These are phyloP conservation scores for Rhopilema esculentum DNA, from an alignment of 30 jellyfish, hydroid and myxozoan species.

Conservation along the genomic window DNA sequence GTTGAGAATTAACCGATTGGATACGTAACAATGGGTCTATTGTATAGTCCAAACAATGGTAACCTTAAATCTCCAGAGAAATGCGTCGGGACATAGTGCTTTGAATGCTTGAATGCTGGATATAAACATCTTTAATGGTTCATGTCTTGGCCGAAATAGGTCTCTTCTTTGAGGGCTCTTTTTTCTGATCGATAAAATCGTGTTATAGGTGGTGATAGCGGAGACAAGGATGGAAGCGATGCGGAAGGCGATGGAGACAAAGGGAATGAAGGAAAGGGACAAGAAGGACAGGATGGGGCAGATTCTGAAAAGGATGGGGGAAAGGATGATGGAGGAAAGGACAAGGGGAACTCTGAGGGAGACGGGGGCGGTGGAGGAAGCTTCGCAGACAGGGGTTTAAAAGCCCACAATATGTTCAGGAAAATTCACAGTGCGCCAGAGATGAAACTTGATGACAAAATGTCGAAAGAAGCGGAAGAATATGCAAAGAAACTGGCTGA, in stretches of 20 bases:
- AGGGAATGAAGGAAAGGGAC: slow-evolving; percentile 12
- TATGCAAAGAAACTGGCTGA: slow-evolving; percentile 79
- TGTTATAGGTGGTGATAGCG: slow-evolving; percentile 11
- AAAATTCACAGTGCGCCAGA: slow-evolving; percentile 72
- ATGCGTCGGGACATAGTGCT: no score
- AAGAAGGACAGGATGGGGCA: slow-evolving; percentile 4
- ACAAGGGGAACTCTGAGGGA: not conserved
- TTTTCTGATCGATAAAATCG: not conserved
- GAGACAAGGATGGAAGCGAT: not conserved
- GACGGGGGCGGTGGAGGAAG: not conserved
- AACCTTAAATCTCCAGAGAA: no score
- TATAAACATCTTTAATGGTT: no score
- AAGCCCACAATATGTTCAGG: slow-evolving; percentile 82
- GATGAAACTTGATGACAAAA: slow-evolving; percentile 57
- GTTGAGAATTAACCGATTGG: no score
- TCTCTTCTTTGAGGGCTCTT: no score
- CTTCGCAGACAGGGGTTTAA: slow-evolving; percentile 18
- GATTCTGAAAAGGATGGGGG: not conserved
- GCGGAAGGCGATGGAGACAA: no score
- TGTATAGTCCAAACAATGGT: no score
- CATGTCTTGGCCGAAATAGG: no score
- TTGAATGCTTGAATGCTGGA: no score
- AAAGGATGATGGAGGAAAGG: not conserved
- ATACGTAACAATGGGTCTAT: no score
- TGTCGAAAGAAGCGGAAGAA: slow-evolving; percentile 75